These are phyloP conservation scores for Anoplophora glabripennis DNA, from an alignment of 1,140 invertebrate genomes.

Conservation along the genomic window DNA sequence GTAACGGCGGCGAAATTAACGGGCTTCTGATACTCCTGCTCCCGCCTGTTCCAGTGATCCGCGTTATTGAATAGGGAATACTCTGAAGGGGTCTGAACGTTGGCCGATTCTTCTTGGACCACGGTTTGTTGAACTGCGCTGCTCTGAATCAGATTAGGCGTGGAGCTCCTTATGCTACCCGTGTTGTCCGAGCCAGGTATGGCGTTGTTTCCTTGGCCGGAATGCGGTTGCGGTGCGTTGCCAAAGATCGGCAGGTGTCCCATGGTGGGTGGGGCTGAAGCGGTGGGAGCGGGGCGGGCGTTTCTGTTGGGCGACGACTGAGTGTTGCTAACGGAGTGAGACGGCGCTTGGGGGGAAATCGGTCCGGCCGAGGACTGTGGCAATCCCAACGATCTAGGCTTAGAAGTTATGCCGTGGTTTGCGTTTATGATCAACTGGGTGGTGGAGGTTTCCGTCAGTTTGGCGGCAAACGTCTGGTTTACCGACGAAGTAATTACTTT, in stretches of 20 bases:
- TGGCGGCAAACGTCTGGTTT: slow-evolving; percentile 57
- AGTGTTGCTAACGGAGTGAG: neutral
- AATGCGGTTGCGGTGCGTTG: slow-evolving; percentile 10
- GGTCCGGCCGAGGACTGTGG: slow-evolving; percentile 18
- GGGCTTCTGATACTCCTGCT: slow-evolving; percentile 63
- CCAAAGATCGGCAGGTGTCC: slow-evolving; percentile 44
- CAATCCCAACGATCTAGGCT: slow-evolving; percentile 15
- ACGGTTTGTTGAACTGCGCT: slow-evolving; percentile 14
- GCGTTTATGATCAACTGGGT: neutral
- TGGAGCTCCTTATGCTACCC: slow-evolving; percentile 6
- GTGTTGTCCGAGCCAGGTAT: neutral
- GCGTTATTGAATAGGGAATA: slow-evolving; percentile 79
- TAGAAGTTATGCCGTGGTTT: slow-evolving; percentile 3
- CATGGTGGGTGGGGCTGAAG: slow-evolving; percentile 51
- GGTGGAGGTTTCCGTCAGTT: neutral
- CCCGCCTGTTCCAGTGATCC: slow-evolving; percentile 53
- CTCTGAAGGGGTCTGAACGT: slow-evolving; percentile 50
- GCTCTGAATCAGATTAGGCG: slow-evolving; percentile 24
- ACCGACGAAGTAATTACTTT: slow-evolving; percentile 53
- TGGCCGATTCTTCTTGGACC: slow-evolving; percentile 10
- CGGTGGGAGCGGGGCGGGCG: slow-evolving; percentile 53
- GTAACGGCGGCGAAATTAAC: slow-evolving; percentile 75
- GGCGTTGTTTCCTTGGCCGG: slow-evolving; percentile 11
- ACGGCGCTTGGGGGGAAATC: slow-evolving; percentile 24
- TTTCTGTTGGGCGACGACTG: slow-evolving; percentile 54